These are phyloP conservation scores for Crotalus horridus DNA, from an alignment of 2,113 vertebrate genomes.

Conservation along the genomic window DNA sequence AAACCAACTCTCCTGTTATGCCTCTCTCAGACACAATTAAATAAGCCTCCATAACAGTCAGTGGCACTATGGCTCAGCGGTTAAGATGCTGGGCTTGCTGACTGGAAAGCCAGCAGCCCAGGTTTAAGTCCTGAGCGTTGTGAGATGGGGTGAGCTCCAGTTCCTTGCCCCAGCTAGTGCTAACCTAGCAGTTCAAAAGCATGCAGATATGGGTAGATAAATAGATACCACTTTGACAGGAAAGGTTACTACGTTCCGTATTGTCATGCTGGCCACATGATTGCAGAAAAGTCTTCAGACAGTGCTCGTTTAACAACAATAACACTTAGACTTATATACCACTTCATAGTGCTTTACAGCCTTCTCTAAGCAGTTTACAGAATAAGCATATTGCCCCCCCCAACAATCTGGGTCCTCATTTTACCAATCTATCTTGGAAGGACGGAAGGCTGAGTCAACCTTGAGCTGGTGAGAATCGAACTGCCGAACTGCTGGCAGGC, in stretches of 20 bases:
- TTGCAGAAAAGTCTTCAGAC: neutral
- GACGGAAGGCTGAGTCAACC: too few species aligned
- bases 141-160: neutral
- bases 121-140: neutral
- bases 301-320: neutral
- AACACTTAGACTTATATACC: too few species aligned
- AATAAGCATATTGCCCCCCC: too few species aligned
- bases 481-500: too few species aligned
- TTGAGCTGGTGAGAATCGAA: too few species aligned
- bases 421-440: too few species aligned
- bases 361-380: too few species aligned
- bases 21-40: neutral
- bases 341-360: too few species aligned
- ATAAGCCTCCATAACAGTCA: neutral
- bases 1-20: conserved; percentile 14
- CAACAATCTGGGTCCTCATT: too few species aligned
- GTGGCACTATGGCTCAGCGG: neutral
- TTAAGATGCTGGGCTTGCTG: neutral
- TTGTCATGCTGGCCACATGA: neutral
- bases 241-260: neutral
- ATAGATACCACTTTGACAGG: neutral
- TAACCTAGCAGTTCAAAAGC: neutral
- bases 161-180: neutral
- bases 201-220: neutral
- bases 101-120: neutral